Evolutionary conservation across 2,113 vertebrate genomes (phyloP).

Genomic region (Lasiurus cinereus): DNA sequence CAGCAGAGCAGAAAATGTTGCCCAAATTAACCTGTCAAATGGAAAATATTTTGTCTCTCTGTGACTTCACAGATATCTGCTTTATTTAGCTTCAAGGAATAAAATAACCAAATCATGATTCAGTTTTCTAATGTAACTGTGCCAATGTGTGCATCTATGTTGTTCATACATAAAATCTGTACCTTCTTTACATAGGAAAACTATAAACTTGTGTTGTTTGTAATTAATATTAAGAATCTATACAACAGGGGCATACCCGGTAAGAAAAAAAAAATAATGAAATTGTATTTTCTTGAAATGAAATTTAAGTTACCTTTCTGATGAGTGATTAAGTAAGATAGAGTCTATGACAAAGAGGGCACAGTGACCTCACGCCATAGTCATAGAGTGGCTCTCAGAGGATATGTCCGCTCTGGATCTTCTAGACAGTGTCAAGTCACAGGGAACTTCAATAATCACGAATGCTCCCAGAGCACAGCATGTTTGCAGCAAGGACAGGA

Average conservation of each 20-base stretch:
- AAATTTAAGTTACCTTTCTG: conserved; percentile 43
- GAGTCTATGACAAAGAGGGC: not conserved
- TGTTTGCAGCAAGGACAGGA: not conserved
- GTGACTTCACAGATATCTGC: not conserved
- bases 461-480: not conserved
- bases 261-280: conserved; percentile 7
- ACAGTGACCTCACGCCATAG: not conserved
- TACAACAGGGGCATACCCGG: not conserved
- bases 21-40: conserved; percentile 54
- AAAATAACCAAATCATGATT: conserved; percentile 27
- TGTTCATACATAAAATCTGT: not conserved
- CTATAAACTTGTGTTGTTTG: not conserved
- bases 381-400: not conserved
- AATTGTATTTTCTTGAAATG: not conserved
- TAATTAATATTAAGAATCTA: not conserved
- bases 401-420: not conserved
- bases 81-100: conserved; percentile 46
- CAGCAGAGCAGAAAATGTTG: not conserved
- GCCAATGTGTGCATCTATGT: not conserved
- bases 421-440: not conserved
- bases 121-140: not conserved
- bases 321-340: not conserved
- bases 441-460: not conserved
- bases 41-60: conserved; percentile 48
- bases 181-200: not conserved